phyloP scores from a whole-genome alignment of 2,797 vertebrate species.

The Lacerta viridis region DNA sequence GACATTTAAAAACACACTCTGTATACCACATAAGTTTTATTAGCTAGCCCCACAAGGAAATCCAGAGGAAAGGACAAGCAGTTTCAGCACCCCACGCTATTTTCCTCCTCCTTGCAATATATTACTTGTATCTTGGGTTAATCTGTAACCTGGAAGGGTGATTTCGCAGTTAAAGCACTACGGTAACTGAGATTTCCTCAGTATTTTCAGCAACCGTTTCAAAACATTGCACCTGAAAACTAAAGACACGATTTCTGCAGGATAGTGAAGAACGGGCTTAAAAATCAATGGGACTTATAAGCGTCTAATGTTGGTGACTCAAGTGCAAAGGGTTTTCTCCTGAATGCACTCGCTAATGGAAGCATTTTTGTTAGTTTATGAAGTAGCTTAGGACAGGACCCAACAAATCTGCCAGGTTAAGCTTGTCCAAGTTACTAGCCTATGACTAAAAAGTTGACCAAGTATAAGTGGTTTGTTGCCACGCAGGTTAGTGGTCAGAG shows the following conservation, averaged over 20 bases:
- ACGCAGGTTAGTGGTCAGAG: no score
- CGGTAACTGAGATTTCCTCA: not conserved
- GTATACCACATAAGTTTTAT: not conserved
- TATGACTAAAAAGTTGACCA: no score
- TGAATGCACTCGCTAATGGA: not conserved
- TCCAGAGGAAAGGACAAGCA: not conserved
- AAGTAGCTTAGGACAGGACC: not conserved
- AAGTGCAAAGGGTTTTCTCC: not conserved
- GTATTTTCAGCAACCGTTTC: not conserved
- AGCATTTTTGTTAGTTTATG: not conserved
- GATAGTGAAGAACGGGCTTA: not conserved
- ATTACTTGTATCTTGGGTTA: constrained; percentile 5
- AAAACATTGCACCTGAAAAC: constrained; percentile 6
- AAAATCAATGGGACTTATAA: not conserved
- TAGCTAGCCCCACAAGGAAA: not conserved
- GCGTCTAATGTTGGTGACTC: not conserved
- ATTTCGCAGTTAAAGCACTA: not conserved
- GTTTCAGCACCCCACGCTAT: not conserved
- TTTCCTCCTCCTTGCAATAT: not conserved
- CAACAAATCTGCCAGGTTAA: no score
- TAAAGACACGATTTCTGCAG: not conserved
- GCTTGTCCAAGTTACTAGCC: no score
- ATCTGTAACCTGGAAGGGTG: not conserved
- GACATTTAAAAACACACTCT: not conserved
- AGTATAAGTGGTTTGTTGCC: no score